These are phyloP conservation scores for Calonectris borealis DNA, from an alignment of 2,113 vertebrate species.

Conservation along the genomic window DNA sequence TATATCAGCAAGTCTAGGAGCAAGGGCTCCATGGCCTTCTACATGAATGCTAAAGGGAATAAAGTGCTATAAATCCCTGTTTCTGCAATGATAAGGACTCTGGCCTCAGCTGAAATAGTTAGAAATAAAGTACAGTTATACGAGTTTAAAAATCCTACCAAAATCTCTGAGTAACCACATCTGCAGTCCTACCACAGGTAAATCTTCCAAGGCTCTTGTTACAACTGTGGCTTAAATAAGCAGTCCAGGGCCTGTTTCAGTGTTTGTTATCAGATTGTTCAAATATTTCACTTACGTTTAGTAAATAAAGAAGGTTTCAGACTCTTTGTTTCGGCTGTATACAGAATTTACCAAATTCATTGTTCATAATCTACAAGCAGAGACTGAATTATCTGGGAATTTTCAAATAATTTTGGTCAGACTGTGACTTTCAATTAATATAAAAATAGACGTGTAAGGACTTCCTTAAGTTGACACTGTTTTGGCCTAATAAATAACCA, in stretches of 20 bases:
- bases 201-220: slow-evolving; percentile 1
- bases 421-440: background rate
- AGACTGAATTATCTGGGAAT: background rate
- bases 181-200: slow-evolving; percentile 20
- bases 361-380: background rate
- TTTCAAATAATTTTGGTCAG: background rate
- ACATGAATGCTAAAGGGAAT: slow-evolving; percentile 20
- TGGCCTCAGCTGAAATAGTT: background rate
- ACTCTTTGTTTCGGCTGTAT: background rate
- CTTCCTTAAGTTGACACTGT: background rate
- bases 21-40: background rate
- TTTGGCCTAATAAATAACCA: background rate
- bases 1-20: background rate
- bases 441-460: background rate
- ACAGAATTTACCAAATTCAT: background rate
- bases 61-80: slow-evolving; percentile 15
- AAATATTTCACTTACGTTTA: background rate
- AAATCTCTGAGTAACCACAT: background rate
- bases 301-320: background rate
- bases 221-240: background rate
- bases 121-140: slow-evolving; percentile 22
- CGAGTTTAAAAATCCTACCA: background rate
- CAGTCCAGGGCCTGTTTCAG: background rate
- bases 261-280: slow-evolving; percentile 1
- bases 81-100: background rate